Evolutionary conservation across 2,888 invertebrate species (phyloP).

Genomic region (Torymus auratus): DNA sequence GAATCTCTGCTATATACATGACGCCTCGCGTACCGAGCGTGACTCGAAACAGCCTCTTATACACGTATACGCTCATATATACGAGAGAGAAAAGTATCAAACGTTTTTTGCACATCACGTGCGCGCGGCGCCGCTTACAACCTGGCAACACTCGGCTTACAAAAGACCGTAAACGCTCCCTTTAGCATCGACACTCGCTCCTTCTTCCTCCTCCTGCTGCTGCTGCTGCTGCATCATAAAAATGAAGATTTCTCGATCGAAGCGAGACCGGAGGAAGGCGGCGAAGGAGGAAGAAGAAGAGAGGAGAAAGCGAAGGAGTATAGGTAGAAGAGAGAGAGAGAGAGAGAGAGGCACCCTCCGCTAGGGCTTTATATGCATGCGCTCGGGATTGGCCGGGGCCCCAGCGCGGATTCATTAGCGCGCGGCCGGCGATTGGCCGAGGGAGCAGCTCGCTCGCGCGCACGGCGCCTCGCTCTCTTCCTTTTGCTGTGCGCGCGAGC

Average conservation of each 20-base stretch:
- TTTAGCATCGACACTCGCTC: slow-evolving; percentile 32
- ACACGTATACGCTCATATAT: too few species aligned
- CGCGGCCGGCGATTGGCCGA: slow-evolving; percentile 54
- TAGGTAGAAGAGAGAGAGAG: not conserved
- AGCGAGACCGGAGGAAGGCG: slow-evolving; percentile 1
- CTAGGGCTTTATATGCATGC: not conserved
- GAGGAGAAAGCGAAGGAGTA: too few species aligned
- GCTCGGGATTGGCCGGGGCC: slow-evolving; percentile 46
- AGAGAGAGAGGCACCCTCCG: slow-evolving; percentile 56
- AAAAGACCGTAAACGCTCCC: slow-evolving; percentile 41
- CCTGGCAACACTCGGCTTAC: slow-evolving; percentile 24
- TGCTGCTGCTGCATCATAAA: slow-evolving; percentile 15
- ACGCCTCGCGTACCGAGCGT: too few species aligned
- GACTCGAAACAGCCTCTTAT: too few species aligned
- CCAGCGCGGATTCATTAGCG: slow-evolving; percentile 58
- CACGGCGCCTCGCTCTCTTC: slow-evolving; percentile 56
- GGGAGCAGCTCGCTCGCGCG: slow-evolving; percentile 67
- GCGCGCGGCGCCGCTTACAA: slow-evolving; percentile 21
- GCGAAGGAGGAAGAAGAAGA: slow-evolving; percentile 10
- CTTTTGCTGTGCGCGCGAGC: slow-evolving; percentile 58
- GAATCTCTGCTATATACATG: too few species aligned
- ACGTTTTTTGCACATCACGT: not conserved
- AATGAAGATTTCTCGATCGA: slow-evolving; percentile 48
- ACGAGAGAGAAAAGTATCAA: not conserved
- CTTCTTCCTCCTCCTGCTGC: not conserved